Conservation (phyloP, 2,113 vertebrate genomes). For the Regulus satrapa region DNA sequence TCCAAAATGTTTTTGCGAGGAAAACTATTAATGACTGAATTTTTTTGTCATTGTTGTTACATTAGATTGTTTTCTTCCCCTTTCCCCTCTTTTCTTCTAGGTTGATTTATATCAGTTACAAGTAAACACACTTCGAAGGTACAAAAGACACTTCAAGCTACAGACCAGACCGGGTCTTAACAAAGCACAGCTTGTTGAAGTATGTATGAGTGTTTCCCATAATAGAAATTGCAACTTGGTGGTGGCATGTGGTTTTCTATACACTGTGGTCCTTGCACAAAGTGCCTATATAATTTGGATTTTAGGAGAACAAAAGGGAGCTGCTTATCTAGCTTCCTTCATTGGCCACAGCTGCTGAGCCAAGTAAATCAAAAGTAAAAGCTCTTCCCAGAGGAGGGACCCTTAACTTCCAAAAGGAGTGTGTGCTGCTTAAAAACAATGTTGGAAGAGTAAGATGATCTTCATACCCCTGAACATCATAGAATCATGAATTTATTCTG, state of each 20-base stretch:
- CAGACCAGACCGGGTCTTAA: conserved; percentile 84
- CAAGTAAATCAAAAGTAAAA: conserved; percentile 3
- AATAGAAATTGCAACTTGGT: background rate
- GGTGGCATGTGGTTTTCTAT: background rate
- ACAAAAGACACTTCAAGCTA: conserved; percentile 86
- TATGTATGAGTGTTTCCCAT: conserved; percentile 62
- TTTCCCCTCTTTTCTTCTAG: conserved; percentile 61
- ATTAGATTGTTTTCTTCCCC: background rate
- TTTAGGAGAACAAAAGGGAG: conserved; percentile 12
- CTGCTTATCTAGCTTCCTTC: conserved; percentile 15
- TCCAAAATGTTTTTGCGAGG: background rate
- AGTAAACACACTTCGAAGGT: conserved; percentile 84
- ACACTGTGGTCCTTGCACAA: background rate
- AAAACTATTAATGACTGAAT: background rate
- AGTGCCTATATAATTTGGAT: background rate
- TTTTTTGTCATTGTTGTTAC: background rate
- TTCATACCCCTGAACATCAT: background rate
- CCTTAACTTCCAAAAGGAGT: background rate
- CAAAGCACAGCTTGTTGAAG: conserved; percentile 86
- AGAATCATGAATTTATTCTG: background rate
- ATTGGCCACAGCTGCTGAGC: background rate
- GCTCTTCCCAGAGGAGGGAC: background rate
- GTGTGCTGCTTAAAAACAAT: background rate
- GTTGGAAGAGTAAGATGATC: background rate
- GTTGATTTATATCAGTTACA: conserved; percentile 85